A percentile compares a stretch with the other conserved stretches of the same genome.
Evolutionary conservation across 2,888 invertebrate species (phyloP).

Genomic region (Xylophagus ater): DNA sequence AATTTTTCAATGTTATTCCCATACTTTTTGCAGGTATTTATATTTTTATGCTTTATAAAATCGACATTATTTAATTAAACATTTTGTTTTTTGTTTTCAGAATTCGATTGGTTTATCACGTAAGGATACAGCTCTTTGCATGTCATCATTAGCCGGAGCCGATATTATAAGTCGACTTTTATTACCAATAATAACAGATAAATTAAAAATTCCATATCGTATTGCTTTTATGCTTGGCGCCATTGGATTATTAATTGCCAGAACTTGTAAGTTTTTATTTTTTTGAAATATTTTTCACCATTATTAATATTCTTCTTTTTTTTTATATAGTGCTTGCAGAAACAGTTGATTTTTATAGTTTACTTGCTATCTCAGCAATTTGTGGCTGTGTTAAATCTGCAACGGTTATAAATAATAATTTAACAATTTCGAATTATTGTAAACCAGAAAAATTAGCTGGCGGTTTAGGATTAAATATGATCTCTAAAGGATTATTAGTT

Average conservation of each 20-base stretch:
- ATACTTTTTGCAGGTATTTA: constrained; percentile 48
- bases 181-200: constrained; percentile 52
- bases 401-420: constrained; percentile 60
- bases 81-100: constrained; percentile 18
- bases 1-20: constrained; percentile 62
- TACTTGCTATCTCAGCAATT: constrained; percentile 47
- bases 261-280: constrained; percentile 20
- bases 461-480: constrained; percentile 61
- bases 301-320: neutral
- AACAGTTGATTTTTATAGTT: constrained; percentile 43
- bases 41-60: constrained; percentile 17
- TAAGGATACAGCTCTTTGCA: constrained; percentile 51
- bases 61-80: neutral
- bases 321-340: constrained; percentile 45
- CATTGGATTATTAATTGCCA: constrained; percentile 43
- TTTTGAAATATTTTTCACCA: constrained; percentile 21
- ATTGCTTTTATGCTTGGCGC: constrained; percentile 52
- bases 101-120: constrained; percentile 35
- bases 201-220: constrained; percentile 48
- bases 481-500: constrained; percentile 56
- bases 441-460: constrained; percentile 50
- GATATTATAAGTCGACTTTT: constrained; percentile 56
- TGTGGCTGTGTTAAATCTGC: constrained; percentile 62
- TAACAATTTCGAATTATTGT: constrained; percentile 56
- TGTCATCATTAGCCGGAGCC: constrained; percentile 57